These are phyloP conservation scores for Limnephilus rhombicus DNA, from an alignment of 2,888 invertebrate species.

Conservation along the genomic window DNA sequence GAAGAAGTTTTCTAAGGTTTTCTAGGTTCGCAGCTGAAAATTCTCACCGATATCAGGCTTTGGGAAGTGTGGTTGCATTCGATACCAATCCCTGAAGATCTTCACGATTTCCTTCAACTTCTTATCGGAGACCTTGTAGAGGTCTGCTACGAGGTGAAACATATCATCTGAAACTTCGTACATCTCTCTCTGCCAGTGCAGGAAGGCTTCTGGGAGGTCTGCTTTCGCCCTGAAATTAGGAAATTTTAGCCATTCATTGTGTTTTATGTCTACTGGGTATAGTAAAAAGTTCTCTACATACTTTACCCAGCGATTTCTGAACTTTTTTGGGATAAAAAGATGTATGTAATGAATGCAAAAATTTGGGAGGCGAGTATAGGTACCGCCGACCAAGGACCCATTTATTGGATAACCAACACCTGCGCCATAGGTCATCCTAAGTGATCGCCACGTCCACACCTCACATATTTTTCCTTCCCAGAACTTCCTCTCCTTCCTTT, in stretches of 20 bases:
- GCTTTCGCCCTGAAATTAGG: background rate
- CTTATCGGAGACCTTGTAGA: slow-evolving; percentile 39
- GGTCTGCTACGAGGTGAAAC: background rate
- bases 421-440: too few relatives aligned
- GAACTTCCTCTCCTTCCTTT: too few relatives aligned
- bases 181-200: slow-evolving; percentile 15
- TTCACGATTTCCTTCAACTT: slow-evolving; percentile 26
- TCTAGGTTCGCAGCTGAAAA: background rate
- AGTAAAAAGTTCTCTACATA: too few relatives aligned
- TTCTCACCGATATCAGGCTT: slow-evolving; percentile 42
- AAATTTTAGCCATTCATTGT: background rate
- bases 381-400: too few relatives aligned
- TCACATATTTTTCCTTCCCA: too few relatives aligned
- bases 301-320: too few relatives aligned
- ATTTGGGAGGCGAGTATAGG: too few relatives aligned
- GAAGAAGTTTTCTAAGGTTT: too few relatives aligned
- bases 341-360: too few relatives aligned
- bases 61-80: slow-evolving; percentile 55
- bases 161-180: slow-evolving; percentile 15
- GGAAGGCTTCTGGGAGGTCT: background rate
- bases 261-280: background rate
- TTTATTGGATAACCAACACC: too few relatives aligned
- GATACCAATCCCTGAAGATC: slow-evolving; percentile 48
- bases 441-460: too few relatives aligned
- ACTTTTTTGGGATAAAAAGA: too few relatives aligned